These are phyloP conservation scores for Aporrectodea caliginosa DNA, from an alignment of 1,140 invertebrate genomes.

Conservation along the genomic window DNA sequence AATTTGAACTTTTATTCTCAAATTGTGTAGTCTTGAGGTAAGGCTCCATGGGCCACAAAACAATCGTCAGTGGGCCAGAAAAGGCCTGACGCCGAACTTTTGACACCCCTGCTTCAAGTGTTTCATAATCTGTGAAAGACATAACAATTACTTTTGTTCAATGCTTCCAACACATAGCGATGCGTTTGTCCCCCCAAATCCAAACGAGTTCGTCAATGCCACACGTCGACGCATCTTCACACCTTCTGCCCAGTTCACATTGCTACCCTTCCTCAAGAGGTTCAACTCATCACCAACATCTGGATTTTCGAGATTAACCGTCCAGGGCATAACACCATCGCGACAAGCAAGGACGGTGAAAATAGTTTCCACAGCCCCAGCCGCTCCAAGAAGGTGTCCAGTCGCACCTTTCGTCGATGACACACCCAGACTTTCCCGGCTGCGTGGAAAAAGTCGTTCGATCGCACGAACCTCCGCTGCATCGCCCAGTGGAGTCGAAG, in stretches of 20 bases:
- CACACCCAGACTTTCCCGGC: slow-evolving; percentile 61
- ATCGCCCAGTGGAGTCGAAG: slow-evolving; percentile 94
- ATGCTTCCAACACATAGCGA: slow-evolving; percentile 69
- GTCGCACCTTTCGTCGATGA: slow-evolving; percentile 92
- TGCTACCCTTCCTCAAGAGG: slow-evolving; percentile 64
- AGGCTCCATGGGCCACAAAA: no score
- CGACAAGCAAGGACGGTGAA: slow-evolving; percentile 79
- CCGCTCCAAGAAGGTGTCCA: slow-evolving; percentile 91
- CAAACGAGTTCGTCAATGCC: slow-evolving; percentile 97
- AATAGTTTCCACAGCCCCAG: slow-evolving; percentile 84
- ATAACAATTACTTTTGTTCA: neutral
- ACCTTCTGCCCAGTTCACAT: slow-evolving; percentile 61
- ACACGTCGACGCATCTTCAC: slow-evolving; percentile 58
- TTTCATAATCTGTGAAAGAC: no score
- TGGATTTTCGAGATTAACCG: slow-evolving; percentile 78
- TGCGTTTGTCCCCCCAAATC: slow-evolving; percentile 97
- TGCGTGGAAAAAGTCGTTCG: slow-evolving; percentile 54
- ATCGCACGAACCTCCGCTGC: slow-evolving; percentile 83
- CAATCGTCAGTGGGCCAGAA: no score
- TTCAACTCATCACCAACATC: slow-evolving; percentile 63
- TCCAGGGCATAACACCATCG: slow-evolving; percentile 75
- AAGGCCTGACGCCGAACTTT: no score
- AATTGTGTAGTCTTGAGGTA: no score
- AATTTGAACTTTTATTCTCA: no score
- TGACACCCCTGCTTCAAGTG: no score